Evolutionary conservation across 2,888 invertebrate genomes (phyloP).

Genomic region (Oasisia sp.): DNA sequence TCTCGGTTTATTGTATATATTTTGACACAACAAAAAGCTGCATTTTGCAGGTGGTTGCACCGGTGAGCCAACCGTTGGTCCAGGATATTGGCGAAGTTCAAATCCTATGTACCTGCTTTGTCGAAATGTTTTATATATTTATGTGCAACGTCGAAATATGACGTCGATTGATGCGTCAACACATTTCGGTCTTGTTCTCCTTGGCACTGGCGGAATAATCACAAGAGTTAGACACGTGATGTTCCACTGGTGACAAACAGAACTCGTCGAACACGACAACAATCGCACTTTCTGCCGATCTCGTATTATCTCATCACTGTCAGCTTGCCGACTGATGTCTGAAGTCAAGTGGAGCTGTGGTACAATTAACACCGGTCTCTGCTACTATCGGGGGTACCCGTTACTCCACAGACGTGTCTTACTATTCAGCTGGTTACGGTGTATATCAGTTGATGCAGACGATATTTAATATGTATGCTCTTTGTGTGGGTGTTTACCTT

Average conservation of each 20-base stretch:
- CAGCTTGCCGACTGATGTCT: not conserved
- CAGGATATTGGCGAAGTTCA: no score
- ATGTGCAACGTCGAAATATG: not conserved
- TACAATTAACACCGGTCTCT: not conserved
- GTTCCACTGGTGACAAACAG: conserved; percentile 57
- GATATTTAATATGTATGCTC: not conserved
- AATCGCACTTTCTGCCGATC: not conserved
- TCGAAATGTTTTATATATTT: not conserved
- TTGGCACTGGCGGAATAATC: conserved; percentile 67
- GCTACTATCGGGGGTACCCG: not conserved
- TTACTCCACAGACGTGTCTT: not conserved
- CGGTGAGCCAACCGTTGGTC: no score
- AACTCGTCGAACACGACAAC: not conserved
- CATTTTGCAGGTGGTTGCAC: no score
- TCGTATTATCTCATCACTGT: not conserved
- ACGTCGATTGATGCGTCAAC: not conserved
- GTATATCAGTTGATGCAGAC: not conserved
- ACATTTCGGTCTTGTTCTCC: conserved; percentile 31
- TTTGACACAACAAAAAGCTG: no score
- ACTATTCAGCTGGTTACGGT: not conserved
- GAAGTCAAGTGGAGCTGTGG: no score
- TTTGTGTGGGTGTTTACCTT: not conserved
- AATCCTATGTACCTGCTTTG: not conserved
- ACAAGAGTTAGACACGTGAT: conserved; percentile 55
- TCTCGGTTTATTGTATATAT: no score